Percentiles rank a stretch among this genome's conserved stretches.
These are phyloP conservation scores for Acleris sparsana DNA, from an alignment of 2,888 invertebrate species.

Conservation along the genomic window DNA sequence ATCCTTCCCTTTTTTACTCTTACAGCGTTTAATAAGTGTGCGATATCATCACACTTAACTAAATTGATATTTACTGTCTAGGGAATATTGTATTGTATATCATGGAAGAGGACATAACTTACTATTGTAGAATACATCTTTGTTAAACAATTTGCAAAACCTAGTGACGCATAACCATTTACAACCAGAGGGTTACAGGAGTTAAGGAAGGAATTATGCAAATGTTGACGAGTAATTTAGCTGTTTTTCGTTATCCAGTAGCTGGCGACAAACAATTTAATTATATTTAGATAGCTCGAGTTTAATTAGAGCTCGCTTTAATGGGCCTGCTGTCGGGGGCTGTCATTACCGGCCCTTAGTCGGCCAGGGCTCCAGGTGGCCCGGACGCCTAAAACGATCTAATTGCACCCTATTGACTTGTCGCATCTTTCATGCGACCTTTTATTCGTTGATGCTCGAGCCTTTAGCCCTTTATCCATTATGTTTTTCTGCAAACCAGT, in stretches of 20 bases:
- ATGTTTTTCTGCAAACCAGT: slow-evolving; percentile 68
- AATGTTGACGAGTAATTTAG: slow-evolving; percentile 17
- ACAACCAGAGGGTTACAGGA: slow-evolving; percentile 2
- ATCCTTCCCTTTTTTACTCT: too few species aligned
- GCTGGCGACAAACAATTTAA: slow-evolving; percentile 21
- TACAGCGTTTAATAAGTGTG: too few species aligned
- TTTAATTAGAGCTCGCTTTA: slow-evolving; percentile 41
- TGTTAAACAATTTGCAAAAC: slow-evolving; percentile 16
- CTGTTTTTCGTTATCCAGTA: slow-evolving; percentile 7
- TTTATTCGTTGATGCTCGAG: slow-evolving; percentile 63
- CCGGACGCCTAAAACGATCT: slow-evolving; percentile 57
- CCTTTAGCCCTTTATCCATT: slow-evolving; percentile 46
- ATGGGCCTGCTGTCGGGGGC: slow-evolving; percentile 45
- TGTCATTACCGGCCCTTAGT: slow-evolving; percentile 38
- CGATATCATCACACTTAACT: too few species aligned
- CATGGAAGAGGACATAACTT: too few species aligned
- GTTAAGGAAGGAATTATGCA: slow-evolving; percentile 25
- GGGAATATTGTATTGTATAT: too few species aligned
- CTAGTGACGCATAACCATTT: slow-evolving; percentile 4
- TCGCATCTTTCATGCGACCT: slow-evolving; percentile 64
- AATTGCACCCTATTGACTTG: slow-evolving; percentile 58
- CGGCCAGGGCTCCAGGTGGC: slow-evolving; percentile 54
- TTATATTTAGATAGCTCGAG: slow-evolving; percentile 14
- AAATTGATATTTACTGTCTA: too few species aligned
- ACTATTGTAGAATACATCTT: too few species aligned